Base-by-base conservation (phyloP, 1,140 invertebrate genomes). In the Drosophila biarmipes region DNA sequence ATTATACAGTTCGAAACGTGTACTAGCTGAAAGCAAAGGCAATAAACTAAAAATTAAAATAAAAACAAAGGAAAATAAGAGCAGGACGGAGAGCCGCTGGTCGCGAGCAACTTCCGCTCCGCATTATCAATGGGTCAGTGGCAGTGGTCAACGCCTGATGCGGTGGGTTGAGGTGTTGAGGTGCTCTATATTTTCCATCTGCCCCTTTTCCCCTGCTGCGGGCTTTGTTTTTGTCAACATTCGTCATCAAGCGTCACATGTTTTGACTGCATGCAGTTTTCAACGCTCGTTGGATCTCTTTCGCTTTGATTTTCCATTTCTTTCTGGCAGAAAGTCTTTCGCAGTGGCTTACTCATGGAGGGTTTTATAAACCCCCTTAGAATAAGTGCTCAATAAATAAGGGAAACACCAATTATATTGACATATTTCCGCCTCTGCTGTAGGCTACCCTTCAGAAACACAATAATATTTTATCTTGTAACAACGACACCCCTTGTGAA, bases 111-210 rank as follows among this genome's bases (percentile, higher is more conserved):
- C 81, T 85, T 85, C 81, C 81, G 81, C 56, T 85, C 38, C 67
- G 81, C 77, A 79, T 84, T 84, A 84, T 81, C 79, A 81, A 75
- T 85, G 59, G 81, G 80, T 85, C 80, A 82, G 73, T 76, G 54
- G 72, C 73, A 76, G 72, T 76, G 72, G 72, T 76, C 73, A 76
- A 67, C 67, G 61, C 40, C 42, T 75, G 71, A 11, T 68, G 29
- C 19, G 29, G 43, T 14, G 27, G 17, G 43, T 17, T 40, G 48
- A 21, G 17, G 35, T 24, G 14, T 21, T 43, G 52, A 59, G 62
- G 62, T 54, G 48, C 69, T 43, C 54, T 56, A 59, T 76, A 24
- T 31, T 69, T 40, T 45, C 37, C 17, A 27, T 31, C 4, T n/a
- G 12, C 15, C 40, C 17, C 35, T 29, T 29, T 34, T 6, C 38